Conservation (phyloP, 2,113 vertebrate genomes). For the Leucoraja erinaceus region DNA sequence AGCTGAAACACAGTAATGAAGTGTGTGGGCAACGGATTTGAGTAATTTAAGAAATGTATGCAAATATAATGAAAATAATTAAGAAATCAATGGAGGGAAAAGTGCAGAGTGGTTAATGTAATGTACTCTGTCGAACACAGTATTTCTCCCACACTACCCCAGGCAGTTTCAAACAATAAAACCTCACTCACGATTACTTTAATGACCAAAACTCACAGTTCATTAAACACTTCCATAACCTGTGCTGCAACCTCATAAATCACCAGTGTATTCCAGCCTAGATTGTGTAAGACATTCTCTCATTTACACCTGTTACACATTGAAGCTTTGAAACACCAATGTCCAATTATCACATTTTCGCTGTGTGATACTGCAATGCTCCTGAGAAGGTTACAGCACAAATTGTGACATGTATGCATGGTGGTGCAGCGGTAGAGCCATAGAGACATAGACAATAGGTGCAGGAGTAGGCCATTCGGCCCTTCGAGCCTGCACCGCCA, state of each 20-base stretch:
- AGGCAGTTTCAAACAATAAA: not conserved
- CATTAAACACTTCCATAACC: constrained; percentile 18
- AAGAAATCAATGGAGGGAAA: constrained; percentile 4
- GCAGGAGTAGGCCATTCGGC: too few relatives aligned
- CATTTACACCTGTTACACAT: not conserved
- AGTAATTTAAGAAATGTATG: not conserved
- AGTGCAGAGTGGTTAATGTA: not conserved
- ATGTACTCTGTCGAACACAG: not conserved
- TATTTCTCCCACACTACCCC: not conserved
- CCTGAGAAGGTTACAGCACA: not conserved
- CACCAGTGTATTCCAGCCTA: not conserved
- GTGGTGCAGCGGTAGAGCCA: too few relatives aligned
- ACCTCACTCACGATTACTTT: not conserved
- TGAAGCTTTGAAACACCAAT: not conserved
- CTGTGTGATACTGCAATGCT: too few relatives aligned
- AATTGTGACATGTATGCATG: too few relatives aligned
- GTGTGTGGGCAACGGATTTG: not conserved
- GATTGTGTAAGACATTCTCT: not conserved
- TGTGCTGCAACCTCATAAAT: not conserved
- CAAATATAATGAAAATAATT: constrained; percentile 13
- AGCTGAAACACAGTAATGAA: not conserved
- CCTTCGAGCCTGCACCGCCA: too few relatives aligned
- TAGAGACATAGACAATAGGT: too few relatives aligned
- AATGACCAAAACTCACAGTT: not conserved
- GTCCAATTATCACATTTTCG: not conserved